Conservation (phyloP, 2,113 vertebrate genomes). For the Morone saxatilis region DNA sequence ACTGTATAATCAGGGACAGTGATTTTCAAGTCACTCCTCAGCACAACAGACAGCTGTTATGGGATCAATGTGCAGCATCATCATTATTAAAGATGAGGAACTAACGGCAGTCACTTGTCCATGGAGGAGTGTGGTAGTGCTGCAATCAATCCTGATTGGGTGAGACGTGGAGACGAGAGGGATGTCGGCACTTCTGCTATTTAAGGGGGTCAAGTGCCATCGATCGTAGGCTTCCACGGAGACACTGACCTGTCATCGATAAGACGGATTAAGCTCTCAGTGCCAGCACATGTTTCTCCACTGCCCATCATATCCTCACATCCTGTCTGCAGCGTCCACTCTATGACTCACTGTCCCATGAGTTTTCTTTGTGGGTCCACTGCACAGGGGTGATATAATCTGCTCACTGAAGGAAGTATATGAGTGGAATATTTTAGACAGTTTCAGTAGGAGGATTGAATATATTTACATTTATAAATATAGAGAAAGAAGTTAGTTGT, state of each 20-base stretch:
- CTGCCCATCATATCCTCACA: constrained; percentile 65
- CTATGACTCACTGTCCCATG: constrained; percentile 55
- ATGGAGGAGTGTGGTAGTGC: constrained; percentile 37
- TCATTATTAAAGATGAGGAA: constrained; percentile 84
- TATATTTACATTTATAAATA: not conserved
- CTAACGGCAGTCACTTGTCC: constrained; percentile 59
- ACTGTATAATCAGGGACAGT: constrained; percentile 13
- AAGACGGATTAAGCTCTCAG: constrained; percentile 77
- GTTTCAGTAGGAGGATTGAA: constrained; percentile 21
- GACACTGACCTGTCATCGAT: constrained; percentile 76
- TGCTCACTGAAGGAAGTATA: constrained; percentile 27
- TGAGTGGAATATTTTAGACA: not conserved
- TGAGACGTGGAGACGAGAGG: constrained; percentile 54
- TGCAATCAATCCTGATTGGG: constrained; percentile 74
- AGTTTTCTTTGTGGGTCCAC: constrained; percentile 34
- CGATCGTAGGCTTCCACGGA: constrained; percentile 67
- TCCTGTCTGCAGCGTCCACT: constrained; percentile 55
- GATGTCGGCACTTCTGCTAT: constrained; percentile 70
- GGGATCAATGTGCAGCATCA: constrained; percentile 71
- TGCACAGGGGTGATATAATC: constrained; percentile 16
- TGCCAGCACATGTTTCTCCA: constrained; percentile 66
- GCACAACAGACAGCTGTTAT: constrained; percentile 88
- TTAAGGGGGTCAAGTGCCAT: constrained; percentile 79
- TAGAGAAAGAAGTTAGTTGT: not conserved
- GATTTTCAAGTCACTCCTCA: constrained; percentile 77